Conservation (phyloP, 2,113 vertebrate genomes). For the Poeciliopsis occidentalis region DNA sequence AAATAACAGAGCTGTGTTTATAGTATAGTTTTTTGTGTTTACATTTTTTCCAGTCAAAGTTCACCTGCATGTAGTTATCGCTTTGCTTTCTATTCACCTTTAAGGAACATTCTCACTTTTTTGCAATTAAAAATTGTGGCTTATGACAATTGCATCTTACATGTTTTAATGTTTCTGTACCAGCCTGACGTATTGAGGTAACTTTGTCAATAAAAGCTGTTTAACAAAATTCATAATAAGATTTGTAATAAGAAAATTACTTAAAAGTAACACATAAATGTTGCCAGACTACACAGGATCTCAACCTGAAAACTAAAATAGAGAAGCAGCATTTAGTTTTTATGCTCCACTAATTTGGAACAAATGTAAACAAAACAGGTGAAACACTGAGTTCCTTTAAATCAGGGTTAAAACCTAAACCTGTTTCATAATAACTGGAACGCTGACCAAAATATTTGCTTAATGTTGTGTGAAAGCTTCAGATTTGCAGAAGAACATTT, state of each 20-base stretch:
- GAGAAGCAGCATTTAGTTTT: no score
- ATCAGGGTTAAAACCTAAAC: no score
- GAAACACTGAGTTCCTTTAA: no score
- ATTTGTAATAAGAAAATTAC: background rate
- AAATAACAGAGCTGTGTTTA: background rate
- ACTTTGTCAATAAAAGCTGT: no score
- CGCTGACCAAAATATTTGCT: no score
- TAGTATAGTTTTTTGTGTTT: background rate
- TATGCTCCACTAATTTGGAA: no score
- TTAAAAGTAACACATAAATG: background rate
- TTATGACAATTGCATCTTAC: background rate
- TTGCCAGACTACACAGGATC: no score
- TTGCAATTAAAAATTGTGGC: background rate
- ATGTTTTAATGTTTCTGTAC: background rate
- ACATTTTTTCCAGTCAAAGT: background rate
- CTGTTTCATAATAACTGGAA: no score
- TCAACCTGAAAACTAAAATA: no score
- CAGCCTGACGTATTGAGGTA: background rate
- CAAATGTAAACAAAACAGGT: no score
- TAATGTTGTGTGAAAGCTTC: no score
- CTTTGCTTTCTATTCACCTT: slow-evolving; percentile 4
- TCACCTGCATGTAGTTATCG: background rate
- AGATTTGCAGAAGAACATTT: no score
- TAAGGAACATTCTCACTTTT: background rate
- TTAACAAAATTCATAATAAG: background rate